phyloP scores from a whole-genome alignment of 2,113 vertebrate genomes.

The Furnarius figulus region DNA sequence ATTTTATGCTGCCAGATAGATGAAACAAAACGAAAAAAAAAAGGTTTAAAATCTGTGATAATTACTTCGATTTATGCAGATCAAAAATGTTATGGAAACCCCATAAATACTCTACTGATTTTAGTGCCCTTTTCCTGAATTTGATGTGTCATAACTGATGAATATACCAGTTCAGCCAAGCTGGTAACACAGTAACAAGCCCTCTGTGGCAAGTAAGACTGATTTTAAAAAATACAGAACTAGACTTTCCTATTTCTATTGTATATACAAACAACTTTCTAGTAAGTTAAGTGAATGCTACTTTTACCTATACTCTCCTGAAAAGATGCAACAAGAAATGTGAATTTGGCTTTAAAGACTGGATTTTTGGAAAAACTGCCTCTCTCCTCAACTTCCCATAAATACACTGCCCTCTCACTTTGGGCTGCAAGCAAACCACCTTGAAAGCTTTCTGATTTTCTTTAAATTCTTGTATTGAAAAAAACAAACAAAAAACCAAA shows the following conservation, averaged over 20 bases:
- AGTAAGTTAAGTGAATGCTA: not conserved
- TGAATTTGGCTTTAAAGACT: not conserved
- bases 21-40: not conserved
- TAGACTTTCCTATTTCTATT: not conserved
- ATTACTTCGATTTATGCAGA: not conserved
- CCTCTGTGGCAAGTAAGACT: not conserved
- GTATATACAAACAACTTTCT: not conserved
- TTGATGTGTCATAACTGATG: not conserved
- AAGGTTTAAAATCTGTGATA: not conserved
- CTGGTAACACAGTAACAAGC: not conserved
- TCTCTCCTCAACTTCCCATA: not conserved
- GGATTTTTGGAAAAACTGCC: not conserved
- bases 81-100: not conserved
- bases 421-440: not conserved
- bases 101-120: not conserved
- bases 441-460: not conserved
- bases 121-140: not conserved
- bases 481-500: not conserved
- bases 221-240: not conserved
- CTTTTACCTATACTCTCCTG: not conserved
- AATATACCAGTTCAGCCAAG: not conserved
- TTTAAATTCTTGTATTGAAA: not conserved
- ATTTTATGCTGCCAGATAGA: not conserved
- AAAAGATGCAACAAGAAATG: not conserved
- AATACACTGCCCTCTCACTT: not conserved